phyloP scores from a whole-genome alignment of 2,888 invertebrate genomes.

The Drosophila rubida region DNA sequence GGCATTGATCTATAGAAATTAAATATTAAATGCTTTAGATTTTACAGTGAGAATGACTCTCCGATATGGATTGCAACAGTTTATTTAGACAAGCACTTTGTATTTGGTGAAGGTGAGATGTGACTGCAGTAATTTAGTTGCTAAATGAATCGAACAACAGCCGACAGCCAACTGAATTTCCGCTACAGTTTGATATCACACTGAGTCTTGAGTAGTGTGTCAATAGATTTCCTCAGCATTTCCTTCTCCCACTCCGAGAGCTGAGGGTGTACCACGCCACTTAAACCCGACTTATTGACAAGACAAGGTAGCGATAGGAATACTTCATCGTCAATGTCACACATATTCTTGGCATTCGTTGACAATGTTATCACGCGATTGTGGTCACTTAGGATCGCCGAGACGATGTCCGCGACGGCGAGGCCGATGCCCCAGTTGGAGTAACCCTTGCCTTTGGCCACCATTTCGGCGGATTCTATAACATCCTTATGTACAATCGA shows the following conservation, averaged over 20 bases:
- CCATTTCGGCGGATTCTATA: conserved; percentile 91
- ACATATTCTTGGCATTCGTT: conserved; percentile 87
- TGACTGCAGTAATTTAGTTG: no score
- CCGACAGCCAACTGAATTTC: background rate
- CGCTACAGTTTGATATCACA: conserved; percentile 8
- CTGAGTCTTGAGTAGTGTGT: conserved; percentile 84
- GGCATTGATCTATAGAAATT: no score
- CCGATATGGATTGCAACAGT: no score
- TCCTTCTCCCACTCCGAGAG: conserved; percentile 87
- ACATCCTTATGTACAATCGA: conserved; percentile 90
- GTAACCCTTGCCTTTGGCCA: conserved; percentile 92
- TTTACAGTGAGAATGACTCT: no score
- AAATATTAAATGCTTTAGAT: no score
- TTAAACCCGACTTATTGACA: conserved; percentile 88
- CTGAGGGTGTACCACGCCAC: conserved; percentile 88
- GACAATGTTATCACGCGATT: conserved; percentile 90
- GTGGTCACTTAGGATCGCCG: conserved; percentile 89
- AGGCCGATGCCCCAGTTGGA: conserved; percentile 94
- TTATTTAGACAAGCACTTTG: no score
- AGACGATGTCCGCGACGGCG: conserved; percentile 88
- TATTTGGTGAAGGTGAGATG: no score
- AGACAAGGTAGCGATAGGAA: conserved; percentile 93
- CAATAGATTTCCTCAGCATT: conserved; percentile 88
- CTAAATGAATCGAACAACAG: background rate
- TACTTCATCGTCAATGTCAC: conserved; percentile 91